Evolutionary conservation across 2,797 vertebrate species (phyloP).

Genomic region (Valencia hispanica): DNA sequence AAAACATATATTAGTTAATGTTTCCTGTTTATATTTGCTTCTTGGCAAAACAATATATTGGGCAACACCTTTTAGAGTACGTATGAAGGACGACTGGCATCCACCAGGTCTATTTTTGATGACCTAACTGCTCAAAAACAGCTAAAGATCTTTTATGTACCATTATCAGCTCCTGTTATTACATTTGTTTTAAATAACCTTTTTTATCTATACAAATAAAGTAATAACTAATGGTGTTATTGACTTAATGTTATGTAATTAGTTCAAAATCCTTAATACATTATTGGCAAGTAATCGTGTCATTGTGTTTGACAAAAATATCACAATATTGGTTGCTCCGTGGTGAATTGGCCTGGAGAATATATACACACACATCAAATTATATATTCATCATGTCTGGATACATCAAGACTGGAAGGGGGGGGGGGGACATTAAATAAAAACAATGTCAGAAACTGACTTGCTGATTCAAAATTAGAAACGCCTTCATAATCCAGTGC

Average conservation of each 20-base stretch:
- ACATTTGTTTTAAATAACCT: not conserved
- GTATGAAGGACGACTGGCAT: not conserved
- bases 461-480: conserved; percentile 17
- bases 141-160: not conserved
- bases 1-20: not conserved
- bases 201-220: not conserved
- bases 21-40: not conserved
- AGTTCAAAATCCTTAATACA: not conserved
- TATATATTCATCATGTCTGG: not conserved
- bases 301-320: not conserved
- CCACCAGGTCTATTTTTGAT: not conserved
- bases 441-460: conserved; percentile 5
- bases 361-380: no score
- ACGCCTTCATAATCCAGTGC: not conserved
- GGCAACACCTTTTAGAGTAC: not conserved
- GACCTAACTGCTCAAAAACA: not conserved
- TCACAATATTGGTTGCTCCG: not conserved
- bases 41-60: not conserved
- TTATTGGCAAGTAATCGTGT: not conserved
- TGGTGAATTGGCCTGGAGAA: not conserved
- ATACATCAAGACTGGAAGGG: not conserved
- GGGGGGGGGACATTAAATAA: not conserved
- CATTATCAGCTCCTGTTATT: not conserved
- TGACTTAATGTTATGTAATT: not conserved
- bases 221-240: not conserved